A percentile compares a stretch with the other conserved stretches of the same genome.
Evolutionary conservation across 2,113 vertebrate genomes (phyloP).

Genomic region (Myocastor coypus): DNA sequence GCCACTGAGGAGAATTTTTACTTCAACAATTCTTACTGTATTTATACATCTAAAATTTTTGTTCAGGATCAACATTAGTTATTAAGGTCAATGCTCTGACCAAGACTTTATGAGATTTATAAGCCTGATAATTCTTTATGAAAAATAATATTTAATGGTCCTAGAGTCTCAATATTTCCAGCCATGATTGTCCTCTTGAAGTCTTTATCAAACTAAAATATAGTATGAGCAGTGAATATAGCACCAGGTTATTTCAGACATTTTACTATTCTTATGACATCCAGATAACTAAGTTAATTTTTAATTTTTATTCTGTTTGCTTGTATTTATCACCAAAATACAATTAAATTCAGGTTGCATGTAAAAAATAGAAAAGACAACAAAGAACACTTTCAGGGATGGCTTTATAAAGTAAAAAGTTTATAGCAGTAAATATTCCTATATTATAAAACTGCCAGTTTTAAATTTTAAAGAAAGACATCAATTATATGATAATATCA

Average conservation of each 20-base stretch:
- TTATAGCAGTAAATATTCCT: not conserved
- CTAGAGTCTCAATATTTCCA: not conserved
- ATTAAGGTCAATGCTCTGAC: constrained; percentile 7
- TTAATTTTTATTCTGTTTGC: constrained; percentile 38
- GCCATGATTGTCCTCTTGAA: not conserved
- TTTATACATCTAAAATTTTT: not conserved
- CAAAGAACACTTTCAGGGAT: not conserved
- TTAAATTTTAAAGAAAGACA: not conserved
- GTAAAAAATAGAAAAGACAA: not conserved
- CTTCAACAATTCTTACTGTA: constrained; percentile 27
- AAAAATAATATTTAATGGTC: constrained; percentile 32
- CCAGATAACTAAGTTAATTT: constrained; percentile 37
- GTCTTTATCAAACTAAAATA: not conserved
- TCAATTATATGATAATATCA: not conserved
- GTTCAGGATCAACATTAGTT: constrained; percentile 5
- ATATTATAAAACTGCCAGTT: not conserved
- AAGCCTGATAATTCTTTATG: not conserved
- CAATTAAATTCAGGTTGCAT: not conserved
- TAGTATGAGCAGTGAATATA: not conserved
- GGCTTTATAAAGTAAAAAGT: constrained; percentile 8
- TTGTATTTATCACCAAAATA: constrained; percentile 24
- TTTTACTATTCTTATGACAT: constrained; percentile 11
- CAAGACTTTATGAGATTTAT: constrained; percentile 21
- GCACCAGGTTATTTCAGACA: not conserved
- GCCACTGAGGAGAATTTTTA: not conserved